Conservation (phyloP, 1,140 invertebrate genomes). For the Drosophila lini region DNA sequence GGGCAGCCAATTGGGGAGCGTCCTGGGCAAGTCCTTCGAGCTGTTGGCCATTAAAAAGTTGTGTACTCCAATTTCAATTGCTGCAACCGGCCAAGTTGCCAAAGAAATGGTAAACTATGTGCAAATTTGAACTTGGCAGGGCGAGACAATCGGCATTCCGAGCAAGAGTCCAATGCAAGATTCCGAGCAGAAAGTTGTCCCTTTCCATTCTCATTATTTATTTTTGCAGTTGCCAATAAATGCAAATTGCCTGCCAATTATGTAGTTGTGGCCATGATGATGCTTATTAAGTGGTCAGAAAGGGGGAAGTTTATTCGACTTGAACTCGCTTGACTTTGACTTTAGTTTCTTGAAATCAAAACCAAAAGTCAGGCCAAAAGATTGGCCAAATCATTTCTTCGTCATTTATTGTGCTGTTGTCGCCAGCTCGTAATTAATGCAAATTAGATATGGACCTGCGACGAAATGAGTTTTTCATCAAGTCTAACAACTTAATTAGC, state of each 20-base stretch:
- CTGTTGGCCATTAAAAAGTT: slow-evolving; percentile 77
- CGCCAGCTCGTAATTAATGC: slow-evolving; percentile 69
- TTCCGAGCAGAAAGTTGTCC: slow-evolving; percentile 40
- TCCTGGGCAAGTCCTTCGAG: slow-evolving; percentile 42
- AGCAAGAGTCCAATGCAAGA: slow-evolving; percentile 20
- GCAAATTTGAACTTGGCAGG: slow-evolving; percentile 62
- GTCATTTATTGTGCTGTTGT: slow-evolving; percentile 28
- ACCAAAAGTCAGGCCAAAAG: background rate
- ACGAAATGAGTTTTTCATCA: slow-evolving; percentile 81
- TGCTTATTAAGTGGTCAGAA: slow-evolving; percentile 49
- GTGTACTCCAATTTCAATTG: slow-evolving; percentile 74
- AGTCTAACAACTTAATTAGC: slow-evolving; percentile 82
- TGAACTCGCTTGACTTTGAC: slow-evolving; percentile 11
- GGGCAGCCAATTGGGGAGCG: slow-evolving; percentile 41
- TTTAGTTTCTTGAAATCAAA: slow-evolving; percentile 1
- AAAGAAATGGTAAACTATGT: slow-evolving; percentile 72
- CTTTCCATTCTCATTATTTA: slow-evolving; percentile 27
- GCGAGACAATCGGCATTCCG: slow-evolving; percentile 33
- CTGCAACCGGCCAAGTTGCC: slow-evolving; percentile 38
- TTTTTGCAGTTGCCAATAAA: slow-evolving; percentile 61
- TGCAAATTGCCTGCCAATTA: slow-evolving; percentile 75
- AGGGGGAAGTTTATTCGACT: background rate
- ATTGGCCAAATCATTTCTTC: slow-evolving; percentile 33
- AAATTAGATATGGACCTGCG: slow-evolving; percentile 74
- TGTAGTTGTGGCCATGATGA: slow-evolving; percentile 17